Base-by-base conservation (phyloP, 2,888 invertebrate species). In the Aphodius granarius region DNA sequence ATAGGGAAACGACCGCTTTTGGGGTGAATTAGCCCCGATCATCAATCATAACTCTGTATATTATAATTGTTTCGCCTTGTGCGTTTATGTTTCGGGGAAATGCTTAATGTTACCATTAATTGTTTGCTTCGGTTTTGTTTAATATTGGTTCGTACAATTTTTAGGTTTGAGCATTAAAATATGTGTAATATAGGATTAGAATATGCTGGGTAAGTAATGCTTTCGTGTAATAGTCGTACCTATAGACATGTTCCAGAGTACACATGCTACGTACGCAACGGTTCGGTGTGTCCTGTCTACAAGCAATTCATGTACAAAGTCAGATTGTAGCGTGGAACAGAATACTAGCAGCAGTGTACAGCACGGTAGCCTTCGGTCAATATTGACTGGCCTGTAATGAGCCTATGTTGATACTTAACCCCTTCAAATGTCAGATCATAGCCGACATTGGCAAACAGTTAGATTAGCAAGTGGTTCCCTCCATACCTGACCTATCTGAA, bases 351-450 rank as follows among this genome's bases (percentile, higher is more conserved):
- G 68, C 6, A 68, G 43, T 21, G 21, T 18, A 19, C 20, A 20
- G 73, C 71, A 72, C 75, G 74, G 68, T 76, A 78, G 78, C 76
- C 75, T 76, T 65, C 75, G 79, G 79, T 79, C 79, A 79, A 79
- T 79, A 79, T 79, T 79, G 79, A 79, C 79, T 78, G 73, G 72
- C 63, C 77, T 73, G 77, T 78, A 77, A 77, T 77, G 77, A 77
- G 74, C 74, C 71, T 66, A 73, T 77, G 77, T 77, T 77, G 77
- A 75, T 77, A 77, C 78, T 79, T 80, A 80, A 76, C 78, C 78
- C 78, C 78, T 79, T 80, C 80, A 80, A 80, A 80, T 75, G 80
- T 79, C 79, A 79, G 79, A 78, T 79, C 78, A 74, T 78, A 76
- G 80, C 78, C 76, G 78, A 76, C 78, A 71, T 68, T 21, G 75